Evolutionary conservation across 2,797 vertebrate genomes (phyloP).

Genomic region (Eurystomus glaucurus): DNA sequence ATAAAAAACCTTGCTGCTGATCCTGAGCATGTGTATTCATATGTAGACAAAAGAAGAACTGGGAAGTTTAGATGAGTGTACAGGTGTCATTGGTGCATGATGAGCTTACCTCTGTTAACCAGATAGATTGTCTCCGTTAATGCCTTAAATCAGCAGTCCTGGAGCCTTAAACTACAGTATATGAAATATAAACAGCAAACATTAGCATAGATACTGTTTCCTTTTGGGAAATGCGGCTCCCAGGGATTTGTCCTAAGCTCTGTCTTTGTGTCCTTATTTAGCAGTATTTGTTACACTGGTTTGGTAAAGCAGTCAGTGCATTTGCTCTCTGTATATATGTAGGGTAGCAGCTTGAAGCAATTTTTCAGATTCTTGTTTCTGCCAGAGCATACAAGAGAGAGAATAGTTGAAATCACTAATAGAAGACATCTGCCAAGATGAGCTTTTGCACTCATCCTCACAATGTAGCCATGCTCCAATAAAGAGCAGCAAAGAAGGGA

Average conservation of each 20-base stretch:
- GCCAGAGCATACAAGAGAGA: background rate
- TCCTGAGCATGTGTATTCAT: background rate
- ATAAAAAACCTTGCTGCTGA: background rate
- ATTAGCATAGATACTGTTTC: background rate
- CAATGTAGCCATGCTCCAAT: fast-evolving
- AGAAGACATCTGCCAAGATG: background rate
- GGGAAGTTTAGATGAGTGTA: background rate
- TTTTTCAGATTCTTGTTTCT: background rate
- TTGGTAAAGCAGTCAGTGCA: background rate
- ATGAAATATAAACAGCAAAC: background rate
- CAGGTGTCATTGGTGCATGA: background rate
- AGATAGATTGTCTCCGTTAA: background rate
- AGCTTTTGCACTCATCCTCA: background rate
- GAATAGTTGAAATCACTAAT: background rate
- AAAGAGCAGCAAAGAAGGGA: background rate
- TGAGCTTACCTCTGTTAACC: background rate
- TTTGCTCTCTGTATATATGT: background rate
- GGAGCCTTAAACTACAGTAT: background rate
- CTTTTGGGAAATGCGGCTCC: background rate
- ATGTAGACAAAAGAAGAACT: background rate
- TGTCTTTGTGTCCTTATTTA: background rate
- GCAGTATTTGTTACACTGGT: background rate
- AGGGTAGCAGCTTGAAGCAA: background rate
- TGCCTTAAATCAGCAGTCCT: background rate
- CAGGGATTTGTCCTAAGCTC: background rate